Evolutionary conservation across 2,113 vertebrate genomes (phyloP), one percentile per base, ranked within the genome.

Genomic region (Oreochromis tanganicae): DNA sequence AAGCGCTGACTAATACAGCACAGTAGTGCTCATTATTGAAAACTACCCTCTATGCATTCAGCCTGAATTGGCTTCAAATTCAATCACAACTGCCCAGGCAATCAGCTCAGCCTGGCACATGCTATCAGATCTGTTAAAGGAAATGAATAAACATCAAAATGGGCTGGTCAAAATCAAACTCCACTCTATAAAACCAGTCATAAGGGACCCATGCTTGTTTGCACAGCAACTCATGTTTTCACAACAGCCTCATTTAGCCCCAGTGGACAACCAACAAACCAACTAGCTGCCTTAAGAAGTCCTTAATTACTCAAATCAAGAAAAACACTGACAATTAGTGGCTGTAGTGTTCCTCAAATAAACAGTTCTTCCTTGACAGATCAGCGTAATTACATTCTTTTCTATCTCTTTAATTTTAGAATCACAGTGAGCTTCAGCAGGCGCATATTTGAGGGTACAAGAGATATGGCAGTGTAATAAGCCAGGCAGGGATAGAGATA

Each of bases 401-500:
- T 89, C 85, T 91, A 91, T 95, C 88, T 91, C 92, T 93, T 94
- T 90, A 90, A 90, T 93, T 95, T 95, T 91, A 93, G 94, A 89
- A 92, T 89, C 95, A 93, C 93, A 96, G 94, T 89, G 87, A 93
- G 95, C 95, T 94, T 93, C 95, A 90, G 91, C 86, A 96, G 96
- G 89, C 91, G 92, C 96, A 97, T 96, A 96, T 97, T 97, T 97
- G 96, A 97, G 97, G 95, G 84, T 73, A 85, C 93, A 91, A 96
- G 96, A 97, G 97, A 97, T 97, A 96, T 95, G 97, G 96, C 95
- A 95, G 96, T 95, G 96, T 97, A 91, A 93, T 91, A 97, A 97
- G 97, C 96, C 96, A 91, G 96, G 97, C 96, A 97, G 96, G 97
- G 97, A 97, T 97, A 96, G 96, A 97, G 97, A 98, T 97, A 97